Evolutionary conservation across 2,888 invertebrate genomes (phyloP), one percentile per base, ranked within the genome.

Genomic region (Leptinotarsa rubiginosa): DNA sequence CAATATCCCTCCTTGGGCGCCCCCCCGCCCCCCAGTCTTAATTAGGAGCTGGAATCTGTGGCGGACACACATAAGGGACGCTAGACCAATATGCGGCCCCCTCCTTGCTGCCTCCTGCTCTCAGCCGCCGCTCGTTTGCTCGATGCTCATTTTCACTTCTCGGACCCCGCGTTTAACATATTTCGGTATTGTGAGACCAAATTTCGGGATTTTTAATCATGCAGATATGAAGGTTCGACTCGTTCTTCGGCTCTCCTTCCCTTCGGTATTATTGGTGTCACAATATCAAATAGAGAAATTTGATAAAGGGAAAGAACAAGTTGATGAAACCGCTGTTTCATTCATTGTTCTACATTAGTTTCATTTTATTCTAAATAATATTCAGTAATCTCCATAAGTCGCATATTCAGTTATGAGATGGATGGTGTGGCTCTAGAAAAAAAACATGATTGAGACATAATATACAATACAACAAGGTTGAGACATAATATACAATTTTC

Each of bases 41-140:
- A 93, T 93, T 93, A 93, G 93, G 92, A 93, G 92, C 92, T 92
- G 92, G 92, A 93, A 93, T 93, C 93, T 93, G 93, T 91, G 92
- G 92, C 92, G 92, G 93, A 93, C 93, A 92, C 92, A 92, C 92
- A 88, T 87, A 87, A 87, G 86, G 87, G 87, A 87, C 85, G 86
- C 84, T 86, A 87, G 87, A 87, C 87, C 86, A 85, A 87, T 86
- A 86, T 87, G 86, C 86, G 85, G 75, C 78, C 74, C 75, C 78
- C 77, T 78, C 77, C 77, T 77, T 74, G 73, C 74, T 69, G 73
- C 76, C 79, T 77, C 49, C 13, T 49, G 49, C 77, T 74, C 71
- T 31, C 72, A 72, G 69, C 72, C 75, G 69, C 78, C 74, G 68
- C 73, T 84, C 84, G 83, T 85, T 84, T 84, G 80, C 81, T 80